Percentiles rank a stretch among this genome's conserved stretches.
phyloP scores from a whole-genome alignment of 2,888 invertebrate genomes.

The Cantharis rufa region DNA sequence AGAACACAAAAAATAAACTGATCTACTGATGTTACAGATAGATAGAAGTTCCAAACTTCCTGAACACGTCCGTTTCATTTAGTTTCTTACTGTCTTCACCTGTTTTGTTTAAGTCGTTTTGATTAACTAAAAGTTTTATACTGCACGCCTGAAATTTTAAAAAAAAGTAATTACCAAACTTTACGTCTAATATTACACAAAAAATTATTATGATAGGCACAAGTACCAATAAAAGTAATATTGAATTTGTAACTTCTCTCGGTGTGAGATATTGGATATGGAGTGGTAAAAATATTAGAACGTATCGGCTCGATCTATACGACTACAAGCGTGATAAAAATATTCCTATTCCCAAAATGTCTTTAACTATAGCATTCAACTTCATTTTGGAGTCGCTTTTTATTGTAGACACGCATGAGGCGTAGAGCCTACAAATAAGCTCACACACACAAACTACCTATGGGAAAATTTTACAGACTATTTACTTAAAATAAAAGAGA shows the following conservation, averaged over 20 bases:
- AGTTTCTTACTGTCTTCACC: background rate
- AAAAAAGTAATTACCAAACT: background rate
- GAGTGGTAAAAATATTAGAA: constrained; percentile 27
- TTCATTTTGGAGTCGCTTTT: constrained; percentile 20
- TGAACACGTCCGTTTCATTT: background rate
- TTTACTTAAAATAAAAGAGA: constrained; percentile 4
- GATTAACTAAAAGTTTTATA: background rate
- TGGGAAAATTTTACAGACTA: constrained; percentile 3
- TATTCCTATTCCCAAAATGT: constrained; percentile 25
- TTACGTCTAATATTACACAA: background rate
- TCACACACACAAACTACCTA: background rate
- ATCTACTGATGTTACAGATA: background rate
- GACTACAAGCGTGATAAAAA: constrained; percentile 25
- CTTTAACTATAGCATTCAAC: constrained; percentile 24
- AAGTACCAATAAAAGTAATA: background rate
- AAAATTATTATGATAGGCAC: background rate
- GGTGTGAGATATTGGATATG: constrained; percentile 20
- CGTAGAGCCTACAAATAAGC: constrained; percentile 14
- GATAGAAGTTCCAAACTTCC: background rate
- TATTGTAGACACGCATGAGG: constrained; percentile 23
- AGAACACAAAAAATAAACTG: background rate
- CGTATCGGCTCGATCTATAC: constrained; percentile 23
- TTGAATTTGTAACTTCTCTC: background rate
- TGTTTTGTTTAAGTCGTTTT: background rate
- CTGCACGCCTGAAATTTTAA: background rate